phyloP scores from a whole-genome alignment of 2,888 invertebrate species.

The Nebria brevicollis region DNA sequence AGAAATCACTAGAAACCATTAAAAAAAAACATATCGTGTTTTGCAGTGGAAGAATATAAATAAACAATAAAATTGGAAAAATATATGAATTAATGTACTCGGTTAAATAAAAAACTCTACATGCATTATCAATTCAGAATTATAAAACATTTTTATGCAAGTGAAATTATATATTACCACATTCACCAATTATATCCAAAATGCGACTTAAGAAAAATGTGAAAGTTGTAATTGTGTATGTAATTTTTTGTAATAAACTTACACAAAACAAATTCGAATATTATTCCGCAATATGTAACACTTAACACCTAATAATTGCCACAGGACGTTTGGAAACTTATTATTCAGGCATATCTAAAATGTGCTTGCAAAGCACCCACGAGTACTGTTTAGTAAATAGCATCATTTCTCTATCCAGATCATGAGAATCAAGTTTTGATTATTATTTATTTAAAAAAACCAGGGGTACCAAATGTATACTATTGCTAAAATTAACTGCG shows the following conservation, averaged over 20 bases:
- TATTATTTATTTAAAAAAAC: not conserved
- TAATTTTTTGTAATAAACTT: not conserved
- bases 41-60: no score
- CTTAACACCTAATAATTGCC: not conserved
- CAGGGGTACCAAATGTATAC: not conserved
- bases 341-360: constrained; percentile 1
- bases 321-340: not conserved
- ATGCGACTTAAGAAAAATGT: not conserved
- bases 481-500: not conserved
- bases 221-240: not conserved
- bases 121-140: no score
- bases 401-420: constrained; percentile 5
- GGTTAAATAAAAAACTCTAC: not conserved
- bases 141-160: no score
- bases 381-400: not conserved
- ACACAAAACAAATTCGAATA: not conserved
- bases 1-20: not conserved
- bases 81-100: not conserved
- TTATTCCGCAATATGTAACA: constrained; percentile 6
- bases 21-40: not conserved
- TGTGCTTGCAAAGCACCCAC: constrained; percentile 11
- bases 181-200: no score
- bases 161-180: no score
- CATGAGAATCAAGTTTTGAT: constrained; percentile 14
- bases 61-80: not conserved